Conservation (phyloP, 53 echinoderm and acorn worm species). For the Holothuria leucospilota region DNA sequence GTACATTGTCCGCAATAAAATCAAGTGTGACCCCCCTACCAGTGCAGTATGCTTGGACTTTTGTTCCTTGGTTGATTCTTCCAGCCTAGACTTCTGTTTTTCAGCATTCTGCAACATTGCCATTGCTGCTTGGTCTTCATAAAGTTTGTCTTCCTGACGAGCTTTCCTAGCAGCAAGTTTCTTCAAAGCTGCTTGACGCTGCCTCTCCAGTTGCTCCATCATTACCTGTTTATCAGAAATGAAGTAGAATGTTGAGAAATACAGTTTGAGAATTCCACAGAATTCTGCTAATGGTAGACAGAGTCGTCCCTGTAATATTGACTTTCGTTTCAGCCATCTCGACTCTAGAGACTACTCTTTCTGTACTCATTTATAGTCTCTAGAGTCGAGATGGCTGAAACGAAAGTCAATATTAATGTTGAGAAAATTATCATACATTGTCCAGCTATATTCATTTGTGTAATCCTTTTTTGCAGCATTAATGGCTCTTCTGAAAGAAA, state of each 20-base stretch:
- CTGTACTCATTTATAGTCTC: no score
- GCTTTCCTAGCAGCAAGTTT: conserved; percentile 69
- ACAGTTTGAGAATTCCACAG: no score
- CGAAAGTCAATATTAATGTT: no score
- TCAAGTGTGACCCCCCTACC: conserved; percentile 48
- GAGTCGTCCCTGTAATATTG: no score
- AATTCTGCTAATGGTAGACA: no score
- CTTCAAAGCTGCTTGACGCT: conserved; percentile 74
- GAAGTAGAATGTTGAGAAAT: not conserved
- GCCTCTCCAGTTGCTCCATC: conserved; percentile 81
- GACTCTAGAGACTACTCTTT: no score
- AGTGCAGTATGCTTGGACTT: conserved; percentile 82
- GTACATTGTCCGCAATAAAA: not conserved
- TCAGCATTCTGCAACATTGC: conserved; percentile 91
- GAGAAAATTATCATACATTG: not conserved
- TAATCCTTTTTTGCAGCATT: no score
- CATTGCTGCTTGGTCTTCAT: conserved; percentile 80
- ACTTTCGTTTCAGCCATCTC: no score
- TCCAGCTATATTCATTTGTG: not conserved
- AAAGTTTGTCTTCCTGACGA: conserved; percentile 79
- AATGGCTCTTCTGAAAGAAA: no score
- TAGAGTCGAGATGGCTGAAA: no score
- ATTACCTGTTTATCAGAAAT: conserved; percentile 59
- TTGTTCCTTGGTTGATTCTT: conserved; percentile 64
- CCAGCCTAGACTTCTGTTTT: conserved; percentile 63